Evolutionary conservation across 1,140 invertebrate species (phyloP), one percentile per base, ranked within the genome.

Genomic region (Maconellicoccus hirsutus): DNA sequence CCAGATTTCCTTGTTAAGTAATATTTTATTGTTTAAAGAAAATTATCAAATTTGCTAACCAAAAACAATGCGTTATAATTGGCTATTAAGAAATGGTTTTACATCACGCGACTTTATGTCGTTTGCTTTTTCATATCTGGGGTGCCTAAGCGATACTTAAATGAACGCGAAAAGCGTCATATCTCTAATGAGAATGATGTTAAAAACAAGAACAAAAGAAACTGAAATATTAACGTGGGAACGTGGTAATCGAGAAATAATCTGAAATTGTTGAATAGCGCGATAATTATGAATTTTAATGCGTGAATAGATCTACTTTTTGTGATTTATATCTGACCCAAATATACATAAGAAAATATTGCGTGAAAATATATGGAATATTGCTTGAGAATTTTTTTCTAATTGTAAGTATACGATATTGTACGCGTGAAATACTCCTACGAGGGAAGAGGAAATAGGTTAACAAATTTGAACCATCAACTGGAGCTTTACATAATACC

Each of bases 41-140:
- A 52, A 52, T 52, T 52, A 52, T 52, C 42, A 52, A 52, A 52
- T 52, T 52, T 52, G 42, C 42, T 52, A 52, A 52, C n/a, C 42
- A 16, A 52, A 52, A 52, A 52, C 42, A 52, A 52, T 52, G 42
- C 42, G 42, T 52, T 52, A 52, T 52, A 52, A 52, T 52, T 52
- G 42, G 42, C 42, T 52, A 52, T 52, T 52, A 52, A 52, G 42
- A 52, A 52, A 52, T 52, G 42, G 42, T 52, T 52, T 52, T 52
- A 52, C 42, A 52, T 52, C 42, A 52, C 42, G 42, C 42, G 42
- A 52, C 42, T 52, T 16, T 52, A 52, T 52, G 42, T 52, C 42
- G 42, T 19, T 52, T 52, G n/a, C 33, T 38, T 38, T 6, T 6
- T 38, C n/a, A 52, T 3, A 52, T 16, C 12, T 52, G 16, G 42